phyloP scores from a whole-genome alignment of 2,113 vertebrate species.

The Cryptotis parvus region DNA sequence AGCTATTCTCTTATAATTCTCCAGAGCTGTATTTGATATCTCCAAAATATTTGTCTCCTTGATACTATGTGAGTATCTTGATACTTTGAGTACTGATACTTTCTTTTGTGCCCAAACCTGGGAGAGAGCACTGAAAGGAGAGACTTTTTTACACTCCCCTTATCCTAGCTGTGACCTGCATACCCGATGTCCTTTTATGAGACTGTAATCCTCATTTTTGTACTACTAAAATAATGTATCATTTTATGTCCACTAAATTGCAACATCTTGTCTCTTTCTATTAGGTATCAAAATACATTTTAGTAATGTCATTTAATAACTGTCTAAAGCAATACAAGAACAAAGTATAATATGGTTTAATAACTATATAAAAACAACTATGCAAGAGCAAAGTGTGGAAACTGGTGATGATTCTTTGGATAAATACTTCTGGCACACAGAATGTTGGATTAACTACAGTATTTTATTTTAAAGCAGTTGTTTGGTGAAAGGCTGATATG shows the following conservation, averaged over 20 bases:
- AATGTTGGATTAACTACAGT: not conserved
- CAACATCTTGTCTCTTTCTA: not conserved
- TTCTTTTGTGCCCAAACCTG: not conserved
- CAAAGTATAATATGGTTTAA: not conserved
- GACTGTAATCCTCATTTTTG: not conserved
- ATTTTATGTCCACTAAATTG: not conserved
- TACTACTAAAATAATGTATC: not conserved
- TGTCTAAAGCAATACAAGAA: not conserved
- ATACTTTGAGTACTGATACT: not conserved
- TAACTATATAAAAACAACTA: not conserved
- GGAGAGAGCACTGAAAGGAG: not conserved
- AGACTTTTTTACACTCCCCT: not conserved
- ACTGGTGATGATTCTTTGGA: not conserved
- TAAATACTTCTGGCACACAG: not conserved
- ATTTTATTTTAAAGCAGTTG: slow-evolving; percentile 29
- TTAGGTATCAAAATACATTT: not conserved
- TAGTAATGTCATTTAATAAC: too few species aligned
- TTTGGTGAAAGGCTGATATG: not conserved
- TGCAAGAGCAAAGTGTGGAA: not conserved
- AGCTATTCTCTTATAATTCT: not conserved
- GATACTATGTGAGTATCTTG: not conserved
- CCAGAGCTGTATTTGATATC: not conserved
- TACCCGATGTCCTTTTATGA: not conserved
- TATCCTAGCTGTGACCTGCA: too few species aligned
- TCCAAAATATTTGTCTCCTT: not conserved